Percentiles rank a stretch among this genome's conserved stretches.
Evolutionary conservation across 2,113 vertebrate species (phyloP).

Genomic region (Eupsittula cactorum): DNA sequence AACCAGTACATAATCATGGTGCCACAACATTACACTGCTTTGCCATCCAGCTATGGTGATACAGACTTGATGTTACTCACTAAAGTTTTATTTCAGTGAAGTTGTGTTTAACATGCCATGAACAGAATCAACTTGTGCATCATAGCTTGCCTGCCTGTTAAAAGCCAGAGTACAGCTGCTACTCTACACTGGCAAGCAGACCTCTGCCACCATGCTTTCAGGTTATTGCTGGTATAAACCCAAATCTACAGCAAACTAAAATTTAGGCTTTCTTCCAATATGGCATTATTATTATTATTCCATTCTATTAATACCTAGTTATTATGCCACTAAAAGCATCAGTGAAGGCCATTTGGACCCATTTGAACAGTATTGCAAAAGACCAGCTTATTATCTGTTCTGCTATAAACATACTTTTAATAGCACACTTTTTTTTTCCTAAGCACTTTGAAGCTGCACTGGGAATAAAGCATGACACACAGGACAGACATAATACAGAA

Average conservation of each 20-base stretch:
- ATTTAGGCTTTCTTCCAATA: neutral
- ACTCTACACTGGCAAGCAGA: neutral
- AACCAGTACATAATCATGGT: neutral
- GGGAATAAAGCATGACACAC: neutral
- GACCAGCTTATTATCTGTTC: neutral
- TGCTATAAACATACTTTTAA: neutral
- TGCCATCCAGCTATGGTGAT: neutral
- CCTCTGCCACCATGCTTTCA: neutral
- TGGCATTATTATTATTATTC: neutral
- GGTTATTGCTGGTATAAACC: neutral
- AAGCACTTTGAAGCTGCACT: neutral
- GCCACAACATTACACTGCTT: neutral
- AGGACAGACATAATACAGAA: neutral
- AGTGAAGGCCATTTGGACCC: neutral
- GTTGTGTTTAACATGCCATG: neutral
- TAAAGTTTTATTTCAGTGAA: neutral
- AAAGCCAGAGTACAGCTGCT: neutral
- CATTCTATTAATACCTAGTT: neutral
- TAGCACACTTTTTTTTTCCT: neutral
- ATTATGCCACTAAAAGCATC: neutral
- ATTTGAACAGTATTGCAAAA: neutral
- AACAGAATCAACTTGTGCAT: neutral
- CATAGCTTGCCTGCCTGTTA: neutral
- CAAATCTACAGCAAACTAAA: neutral
- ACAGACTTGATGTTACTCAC: neutral